Conservation (phyloP, 2,797 vertebrate species). For the Acipenser ruthenus region DNA sequence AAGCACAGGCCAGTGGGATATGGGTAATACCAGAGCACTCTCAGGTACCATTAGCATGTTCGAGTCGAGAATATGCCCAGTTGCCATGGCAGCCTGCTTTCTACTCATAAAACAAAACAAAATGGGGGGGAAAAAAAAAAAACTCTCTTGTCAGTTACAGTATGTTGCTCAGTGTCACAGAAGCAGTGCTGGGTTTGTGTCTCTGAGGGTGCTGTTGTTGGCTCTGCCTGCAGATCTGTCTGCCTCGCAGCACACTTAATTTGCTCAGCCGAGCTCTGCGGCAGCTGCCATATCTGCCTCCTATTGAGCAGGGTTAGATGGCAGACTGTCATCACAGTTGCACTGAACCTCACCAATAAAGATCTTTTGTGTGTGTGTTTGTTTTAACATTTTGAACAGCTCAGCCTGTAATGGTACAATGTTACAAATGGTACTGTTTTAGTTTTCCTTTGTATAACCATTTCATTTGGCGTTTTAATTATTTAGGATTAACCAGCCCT, state of each 20-base stretch:
- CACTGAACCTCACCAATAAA: slow-evolving; percentile 12
- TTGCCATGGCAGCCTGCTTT: slow-evolving; percentile 66
- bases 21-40: slow-evolving; percentile 39
- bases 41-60: slow-evolving; percentile 60
- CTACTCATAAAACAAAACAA: slow-evolving; percentile 26
- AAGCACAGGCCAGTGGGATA: slow-evolving; percentile 41
- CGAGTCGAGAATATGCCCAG: slow-evolving; percentile 54
- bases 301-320: slow-evolving; percentile 21
- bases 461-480: too few species aligned
- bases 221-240: slow-evolving; percentile 14
- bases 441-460: too few species aligned
- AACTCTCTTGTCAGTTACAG: slow-evolving; percentile 25
- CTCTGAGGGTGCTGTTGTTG: slow-evolving; percentile 17
- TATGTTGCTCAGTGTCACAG: slow-evolving; percentile 37
- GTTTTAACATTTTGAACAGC: too few species aligned
- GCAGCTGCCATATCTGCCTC: slow-evolving; percentile 34
- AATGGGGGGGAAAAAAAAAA: slow-evolving; percentile 33
- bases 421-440: too few species aligned
- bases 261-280: slow-evolving; percentile 32
- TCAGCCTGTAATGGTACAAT: too few species aligned
- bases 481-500: too few species aligned
- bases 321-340: slow-evolving; percentile 13
- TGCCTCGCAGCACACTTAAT: slow-evolving; percentile 41
- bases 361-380: too few species aligned
- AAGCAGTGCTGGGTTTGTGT: slow-evolving; percentile 39